Base-by-base conservation (phyloP, 2,888 invertebrate genomes). In the Piscicola geometra region DNA sequence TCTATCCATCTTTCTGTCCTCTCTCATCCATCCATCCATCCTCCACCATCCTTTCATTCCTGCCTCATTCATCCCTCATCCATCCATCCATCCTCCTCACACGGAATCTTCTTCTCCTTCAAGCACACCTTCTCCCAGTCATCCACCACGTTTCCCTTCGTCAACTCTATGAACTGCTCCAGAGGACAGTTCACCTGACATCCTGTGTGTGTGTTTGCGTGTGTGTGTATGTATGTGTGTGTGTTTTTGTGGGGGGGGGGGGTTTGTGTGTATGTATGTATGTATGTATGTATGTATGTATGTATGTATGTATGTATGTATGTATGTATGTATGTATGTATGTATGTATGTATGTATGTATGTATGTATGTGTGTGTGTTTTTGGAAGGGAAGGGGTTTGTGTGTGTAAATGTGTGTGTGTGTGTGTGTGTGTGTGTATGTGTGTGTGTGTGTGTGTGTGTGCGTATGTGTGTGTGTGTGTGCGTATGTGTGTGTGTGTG, bases 371-470 rank as follows among this genome's bases (percentile, higher is more conserved):
- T 64, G 9, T 28, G 64, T 64, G 30, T 64, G 64, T 15, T 47
- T 21, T 9, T 47, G 50, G 50, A 9, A 47, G 50, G 9, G 9
- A 47, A 47, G 12, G 12, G 21, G 12, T 47, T 21, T 47, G 21
- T 47, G 9, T 15, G 21, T 47, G 21, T 15, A 9, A 47, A 47
- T 47, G 50, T n/a, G n/a, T n/a, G n/a, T n/a, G n/a, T n/a, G n/a
- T n/a, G n/a, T n/a, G n/a, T n/a, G n/a, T n/a, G n/a, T 69, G 30
- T 69, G 35, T 69, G n/a, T 71, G 50, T 71, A 15, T 71, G 50
- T 71, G n/a, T 71, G 50, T 71, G n/a, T 71, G 50, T 71, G n/a
- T 71, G 52, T 71, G n/a, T 71, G 52, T 52, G n/a, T 71, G 71
- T 71, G n/a, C 50, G 71, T 71, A 15, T 71, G 47, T 50, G n/a